phyloP scores from a whole-genome alignment of 2,113 vertebrate genomes.

The Todiramphus saurophagus region DNA sequence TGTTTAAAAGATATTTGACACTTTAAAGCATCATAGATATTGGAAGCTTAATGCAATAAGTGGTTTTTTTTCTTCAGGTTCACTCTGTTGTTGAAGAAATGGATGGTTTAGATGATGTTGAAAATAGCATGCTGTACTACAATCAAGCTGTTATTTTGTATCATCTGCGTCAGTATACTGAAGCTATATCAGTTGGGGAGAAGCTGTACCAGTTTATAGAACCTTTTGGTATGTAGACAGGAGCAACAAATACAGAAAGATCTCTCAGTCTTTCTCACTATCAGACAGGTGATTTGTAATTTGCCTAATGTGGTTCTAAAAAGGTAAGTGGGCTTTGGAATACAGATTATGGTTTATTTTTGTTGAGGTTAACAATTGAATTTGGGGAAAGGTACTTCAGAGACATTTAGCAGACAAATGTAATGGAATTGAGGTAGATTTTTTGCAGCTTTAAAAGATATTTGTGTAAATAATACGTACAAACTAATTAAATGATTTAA shows the following conservation, averaged over 20 bases:
- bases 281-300: not conserved
- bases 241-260: not conserved
- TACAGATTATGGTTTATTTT: not conserved
- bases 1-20: not conserved
- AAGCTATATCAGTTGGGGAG: slow-evolving; percentile 93
- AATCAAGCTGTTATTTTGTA: slow-evolving; percentile 96
- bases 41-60: not conserved
- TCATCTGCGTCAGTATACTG: slow-evolving; percentile 91
- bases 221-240: slow-evolving; percentile 88
- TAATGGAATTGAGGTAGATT: not conserved
- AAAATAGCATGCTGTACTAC: slow-evolving; percentile 95
- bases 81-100: slow-evolving; percentile 92
- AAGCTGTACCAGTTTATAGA: slow-evolving; percentile 98
- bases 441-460: not conserved
- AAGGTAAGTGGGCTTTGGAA: not conserved
- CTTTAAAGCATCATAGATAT: not conserved
- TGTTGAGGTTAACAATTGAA: not conserved
- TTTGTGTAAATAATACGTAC: not conserved
- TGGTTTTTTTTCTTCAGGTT: slow-evolving; percentile 72
- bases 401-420: not conserved
- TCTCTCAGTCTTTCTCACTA: not conserved
- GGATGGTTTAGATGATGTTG: slow-evolving; percentile 95
- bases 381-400: not conserved
- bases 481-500: not conserved
- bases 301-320: not conserved